These are phyloP conservation scores for Lithobates pipiens DNA, from an alignment of 2,797 vertebrate species.

Conservation along the genomic window DNA sequence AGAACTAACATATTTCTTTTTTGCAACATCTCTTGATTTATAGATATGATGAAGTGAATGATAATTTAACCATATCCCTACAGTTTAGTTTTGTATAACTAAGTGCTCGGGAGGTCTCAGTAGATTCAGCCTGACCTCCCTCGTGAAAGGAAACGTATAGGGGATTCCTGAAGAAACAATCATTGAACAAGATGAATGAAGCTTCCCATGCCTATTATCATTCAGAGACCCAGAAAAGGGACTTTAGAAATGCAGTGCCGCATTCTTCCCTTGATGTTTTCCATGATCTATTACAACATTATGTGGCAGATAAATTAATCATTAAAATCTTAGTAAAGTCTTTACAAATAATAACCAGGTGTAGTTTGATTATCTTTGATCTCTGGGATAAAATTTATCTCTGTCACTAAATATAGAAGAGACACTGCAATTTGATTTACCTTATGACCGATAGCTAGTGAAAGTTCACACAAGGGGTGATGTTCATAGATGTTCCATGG, in stretches of 20 bases:
- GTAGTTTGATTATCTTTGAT: slow-evolving; percentile 79
- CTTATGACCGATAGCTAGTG: slow-evolving; percentile 62
- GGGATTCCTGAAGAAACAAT: slow-evolving; percentile 84
- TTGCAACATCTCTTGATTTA: slow-evolving; percentile 81
- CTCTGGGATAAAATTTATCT: slow-evolving; percentile 72
- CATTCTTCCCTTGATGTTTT: slow-evolving; percentile 86
- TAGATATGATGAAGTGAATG: slow-evolving; percentile 79
- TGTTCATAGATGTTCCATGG: slow-evolving; percentile 43
- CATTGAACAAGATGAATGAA: slow-evolving; percentile 82
- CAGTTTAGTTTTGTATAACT: slow-evolving; percentile 82
- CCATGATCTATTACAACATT: slow-evolving; percentile 83
- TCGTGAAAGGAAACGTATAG: slow-evolving; percentile 81
- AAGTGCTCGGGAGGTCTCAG: slow-evolving; percentile 79
- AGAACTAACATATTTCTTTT: slow-evolving; percentile 69
- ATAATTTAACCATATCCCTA: slow-evolving; percentile 85
- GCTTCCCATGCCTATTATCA: slow-evolving; percentile 82
- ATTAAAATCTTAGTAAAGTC: slow-evolving; percentile 84
- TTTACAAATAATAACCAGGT: slow-evolving; percentile 86
- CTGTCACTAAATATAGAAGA: slow-evolving; percentile 67
- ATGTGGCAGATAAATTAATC: slow-evolving; percentile 74
- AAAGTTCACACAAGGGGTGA: slow-evolving; percentile 64
- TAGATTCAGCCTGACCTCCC: slow-evolving; percentile 78
- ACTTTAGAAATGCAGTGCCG: slow-evolving; percentile 80
- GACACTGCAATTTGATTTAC: slow-evolving; percentile 68
- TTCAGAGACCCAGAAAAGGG: slow-evolving; percentile 78